Base-by-base conservation (phyloP, 1,140 invertebrate species). In the Cyrtorhinus lividipennis region DNA sequence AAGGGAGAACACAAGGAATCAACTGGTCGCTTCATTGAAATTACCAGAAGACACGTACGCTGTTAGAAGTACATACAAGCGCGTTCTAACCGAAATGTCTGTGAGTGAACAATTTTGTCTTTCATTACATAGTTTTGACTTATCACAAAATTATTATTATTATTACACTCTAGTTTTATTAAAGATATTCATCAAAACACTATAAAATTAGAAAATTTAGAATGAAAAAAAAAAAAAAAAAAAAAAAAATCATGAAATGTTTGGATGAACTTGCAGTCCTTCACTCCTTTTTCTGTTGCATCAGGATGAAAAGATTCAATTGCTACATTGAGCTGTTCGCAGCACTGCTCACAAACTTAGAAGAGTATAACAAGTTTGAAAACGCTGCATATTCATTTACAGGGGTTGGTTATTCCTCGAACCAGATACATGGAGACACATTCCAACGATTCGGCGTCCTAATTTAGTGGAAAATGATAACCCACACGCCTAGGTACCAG, bases 21-120 rank as follows among this genome's bases (percentile, higher is more conserved):
- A 83, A 68, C 72, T 83, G 2, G 70, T 71, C 2, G 69, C 75
- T 30, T 77, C 78, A 12, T 72, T 83, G n/a, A 76, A 79, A 27
- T 72, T 79, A 5, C 81, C 80, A 2, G 70, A 76, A 65, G 77
- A 81, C 64, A 70, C 68, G 24, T 69, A 71, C 10, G 66, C 75
- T 0, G 74, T 73, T 2, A 74, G 78, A 65, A 72, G 68, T 2
- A 62, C 57, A 0, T 71, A 67, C 61, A 68, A 66, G 22, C 15
- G 24, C 1, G 63, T 70, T 13, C 66, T 71, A 8, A 22, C 61
- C 38, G 56, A 63, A 13, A 64, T 71, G 46, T 66, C 62, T 56
- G 70, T 71, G 30, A 38, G 30, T 38, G 10, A 15, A 15, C 15
- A 38, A 15, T 38, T 38, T 38, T 38, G 15, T 38, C 30, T 38